These are phyloP conservation scores for Otis tarda DNA, from an alignment of 2,113 vertebrate species.

Conservation along the genomic window DNA sequence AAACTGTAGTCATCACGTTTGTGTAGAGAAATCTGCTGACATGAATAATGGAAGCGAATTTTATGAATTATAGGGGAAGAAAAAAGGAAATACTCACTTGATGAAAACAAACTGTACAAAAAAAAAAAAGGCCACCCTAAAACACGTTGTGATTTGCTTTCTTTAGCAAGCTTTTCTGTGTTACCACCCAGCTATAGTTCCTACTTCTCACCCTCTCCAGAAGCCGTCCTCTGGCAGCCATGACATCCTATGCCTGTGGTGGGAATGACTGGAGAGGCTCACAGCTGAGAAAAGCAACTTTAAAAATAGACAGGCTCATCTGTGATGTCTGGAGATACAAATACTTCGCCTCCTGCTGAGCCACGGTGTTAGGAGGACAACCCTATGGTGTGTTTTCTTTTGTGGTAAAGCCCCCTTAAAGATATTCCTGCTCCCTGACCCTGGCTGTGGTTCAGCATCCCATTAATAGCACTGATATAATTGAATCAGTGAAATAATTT, in stretches of 20 bases:
- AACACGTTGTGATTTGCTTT: background rate
- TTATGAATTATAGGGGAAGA: background rate
- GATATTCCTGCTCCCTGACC: background rate
- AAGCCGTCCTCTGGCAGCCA: background rate
- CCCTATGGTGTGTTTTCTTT: background rate
- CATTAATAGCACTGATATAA: background rate
- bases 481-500: background rate
- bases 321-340: constrained; percentile 24
- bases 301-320: constrained; percentile 31
- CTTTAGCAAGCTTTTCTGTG: background rate
- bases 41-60: background rate
- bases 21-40: background rate
- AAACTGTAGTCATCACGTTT: background rate
- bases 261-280: background rate
- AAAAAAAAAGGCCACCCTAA: background rate
- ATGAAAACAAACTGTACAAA: background rate
- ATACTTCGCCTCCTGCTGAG: background rate
- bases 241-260: background rate
- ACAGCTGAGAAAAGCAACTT: constrained; percentile 22
- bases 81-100: background rate
- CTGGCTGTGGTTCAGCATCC: background rate
- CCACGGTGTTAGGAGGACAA: background rate
- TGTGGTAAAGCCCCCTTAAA: background rate
- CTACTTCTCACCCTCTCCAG: background rate
- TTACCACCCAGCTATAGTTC: background rate